Evolutionary conservation across 2,888 invertebrate species (phyloP).

Genomic region (Auanema sp.): DNA sequence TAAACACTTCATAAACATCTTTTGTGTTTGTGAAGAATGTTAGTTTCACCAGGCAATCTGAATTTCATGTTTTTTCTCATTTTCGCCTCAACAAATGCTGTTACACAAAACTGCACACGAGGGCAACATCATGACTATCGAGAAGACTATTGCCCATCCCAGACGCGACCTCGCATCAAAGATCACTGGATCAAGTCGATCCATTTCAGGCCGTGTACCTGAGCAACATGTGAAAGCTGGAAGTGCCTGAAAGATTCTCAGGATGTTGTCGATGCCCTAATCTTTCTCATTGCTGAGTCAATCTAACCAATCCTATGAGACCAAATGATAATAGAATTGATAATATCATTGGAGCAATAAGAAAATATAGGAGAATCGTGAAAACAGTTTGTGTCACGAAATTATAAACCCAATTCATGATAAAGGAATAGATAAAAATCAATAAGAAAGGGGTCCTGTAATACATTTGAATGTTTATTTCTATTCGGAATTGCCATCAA

Average conservation of each 20-base stretch:
- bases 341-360: conserved; percentile 3
- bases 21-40: conserved; percentile 27
- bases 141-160: conserved; percentile 31
- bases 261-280: neutral
- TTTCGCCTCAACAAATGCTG: neutral
- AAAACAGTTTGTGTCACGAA: neutral
- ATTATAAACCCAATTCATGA: conserved; percentile 20
- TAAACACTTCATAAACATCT: conserved; percentile 20
- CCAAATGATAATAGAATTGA: neutral
- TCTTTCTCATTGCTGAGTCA: neutral
- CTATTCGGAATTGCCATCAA: conserved; percentile 1
- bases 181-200: conserved; percentile 35
- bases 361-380: neutral
- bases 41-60: conserved; percentile 31
- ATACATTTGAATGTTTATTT: conserved; percentile 5
- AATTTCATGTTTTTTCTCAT: conserved; percentile 4
- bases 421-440: conserved; percentile 21
- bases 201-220: conserved; percentile 21
- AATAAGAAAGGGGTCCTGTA: conserved; percentile 27
- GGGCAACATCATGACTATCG: conserved; percentile 19
- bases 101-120: conserved; percentile 5
- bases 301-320: neutral
- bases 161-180: conserved; percentile 32
- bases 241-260: conserved; percentile 13
- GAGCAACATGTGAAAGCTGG: conserved; percentile 31